A percentile compares a stretch with the other conserved stretches of the same genome.
These are phyloP conservation scores for Atopsyche davidsoni DNA, from an alignment of 1,140 invertebrate genomes.

Conservation along the genomic window DNA sequence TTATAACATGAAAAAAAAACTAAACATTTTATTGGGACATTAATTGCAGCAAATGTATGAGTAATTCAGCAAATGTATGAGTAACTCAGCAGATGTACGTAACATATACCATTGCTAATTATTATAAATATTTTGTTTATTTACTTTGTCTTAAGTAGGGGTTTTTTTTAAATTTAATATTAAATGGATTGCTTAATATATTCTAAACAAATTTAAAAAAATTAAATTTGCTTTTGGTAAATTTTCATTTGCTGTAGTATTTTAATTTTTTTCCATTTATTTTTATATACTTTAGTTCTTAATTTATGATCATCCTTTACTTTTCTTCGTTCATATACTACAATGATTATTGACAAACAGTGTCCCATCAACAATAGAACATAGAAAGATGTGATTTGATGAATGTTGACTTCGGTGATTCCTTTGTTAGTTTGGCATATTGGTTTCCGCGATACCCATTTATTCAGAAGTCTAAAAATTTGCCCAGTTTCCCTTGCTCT, in stretches of 20 bases:
- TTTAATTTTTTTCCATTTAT: background rate
- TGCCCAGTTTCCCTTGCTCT: slow-evolving; percentile 24
- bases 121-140: no score
- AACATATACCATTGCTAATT: no score
- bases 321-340: slow-evolving; percentile 9
- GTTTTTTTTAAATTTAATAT: background rate
- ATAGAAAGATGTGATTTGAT: slow-evolving; percentile 22
- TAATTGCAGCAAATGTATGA: no score
- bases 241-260: background rate
- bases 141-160: background rate
- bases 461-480: slow-evolving; percentile 15
- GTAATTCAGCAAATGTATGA: no score
- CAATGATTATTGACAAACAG: background rate
- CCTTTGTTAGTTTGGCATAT: slow-evolving; percentile 25
- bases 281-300: background rate
- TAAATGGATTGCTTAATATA: background rate
- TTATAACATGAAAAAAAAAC: no score
- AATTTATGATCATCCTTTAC: slow-evolving; percentile 2
- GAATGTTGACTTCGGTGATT: slow-evolving; percentile 22
- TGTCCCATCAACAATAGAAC: slow-evolving; percentile 5
- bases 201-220: background rate
- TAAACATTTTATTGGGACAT: no score
- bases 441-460: slow-evolving; percentile 26
- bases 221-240: background rate
- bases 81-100: no score